Percentiles rank a stretch among this genome's conserved stretches.
Conservation (phyloP, 2,888 invertebrate species). For the Orchesellides sinensis region DNA sequence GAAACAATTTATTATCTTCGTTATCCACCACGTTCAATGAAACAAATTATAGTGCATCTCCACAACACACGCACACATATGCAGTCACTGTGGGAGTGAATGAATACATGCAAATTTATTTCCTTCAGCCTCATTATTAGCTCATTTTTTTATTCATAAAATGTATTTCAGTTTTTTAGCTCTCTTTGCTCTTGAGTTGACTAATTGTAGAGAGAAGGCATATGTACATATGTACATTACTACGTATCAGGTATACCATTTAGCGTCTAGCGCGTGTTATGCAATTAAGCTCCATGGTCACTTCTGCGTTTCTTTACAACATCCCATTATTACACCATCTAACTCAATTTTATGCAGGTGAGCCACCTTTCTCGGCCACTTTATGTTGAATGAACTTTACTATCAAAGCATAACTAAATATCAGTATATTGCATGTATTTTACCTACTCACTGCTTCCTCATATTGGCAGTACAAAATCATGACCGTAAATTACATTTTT, state of each 20-base stretch:
- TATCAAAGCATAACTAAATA: constrained; percentile 28
- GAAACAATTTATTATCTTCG: constrained; percentile 50
- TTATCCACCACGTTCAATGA: background rate
- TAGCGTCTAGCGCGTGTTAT: too few relatives aligned
- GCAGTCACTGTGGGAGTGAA: constrained; percentile 29
- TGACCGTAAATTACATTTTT: too few relatives aligned
- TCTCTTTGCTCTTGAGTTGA: too few relatives aligned
- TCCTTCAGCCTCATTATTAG: constrained; percentile 9
- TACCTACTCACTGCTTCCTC: constrained; percentile 29
- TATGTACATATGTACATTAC: too few relatives aligned
- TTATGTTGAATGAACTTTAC: constrained; percentile 30
- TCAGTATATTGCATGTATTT: constrained; percentile 19
- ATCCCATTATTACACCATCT: too few relatives aligned
- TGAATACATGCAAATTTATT: constrained; percentile 17
- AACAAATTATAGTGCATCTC: constrained; percentile 63
- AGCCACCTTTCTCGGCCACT: background rate
- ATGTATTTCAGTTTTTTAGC: too few relatives aligned
- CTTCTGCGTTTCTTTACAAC: too few relatives aligned
- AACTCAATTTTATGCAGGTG: background rate
- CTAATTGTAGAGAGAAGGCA: too few relatives aligned
- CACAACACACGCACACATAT: constrained; percentile 30
- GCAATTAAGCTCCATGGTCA: too few relatives aligned
- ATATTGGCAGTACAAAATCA: constrained; percentile 10
- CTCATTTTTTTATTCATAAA: background rate
- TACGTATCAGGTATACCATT: too few relatives aligned